phyloP scores from a whole-genome alignment of 2,888 invertebrate genomes.

The Hartigia nigra region DNA sequence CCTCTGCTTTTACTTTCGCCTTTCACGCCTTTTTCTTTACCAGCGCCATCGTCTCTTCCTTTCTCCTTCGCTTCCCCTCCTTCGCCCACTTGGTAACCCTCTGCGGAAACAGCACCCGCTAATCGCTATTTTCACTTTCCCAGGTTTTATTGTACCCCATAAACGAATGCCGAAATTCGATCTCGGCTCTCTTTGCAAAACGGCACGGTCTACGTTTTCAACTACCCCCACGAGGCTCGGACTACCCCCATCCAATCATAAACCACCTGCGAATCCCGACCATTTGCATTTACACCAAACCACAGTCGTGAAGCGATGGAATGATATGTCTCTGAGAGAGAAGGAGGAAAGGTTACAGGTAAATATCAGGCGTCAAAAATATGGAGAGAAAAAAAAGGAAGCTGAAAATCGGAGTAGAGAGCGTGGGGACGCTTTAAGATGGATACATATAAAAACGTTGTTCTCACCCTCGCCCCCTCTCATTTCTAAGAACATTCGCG shows the following conservation, averaged over 20 bases:
- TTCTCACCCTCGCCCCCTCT: not conserved
- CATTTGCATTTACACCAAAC: not conserved
- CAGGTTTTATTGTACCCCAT: not conserved
- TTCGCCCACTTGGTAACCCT: slow-evolving; percentile 17
- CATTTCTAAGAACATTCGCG: not conserved
- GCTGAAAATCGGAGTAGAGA: not conserved
- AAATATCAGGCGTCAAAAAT: not conserved
- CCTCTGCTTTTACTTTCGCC: not conserved
- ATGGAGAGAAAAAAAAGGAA: not conserved
- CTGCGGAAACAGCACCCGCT: slow-evolving; percentile 17
- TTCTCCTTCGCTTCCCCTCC: slow-evolving; percentile 14
- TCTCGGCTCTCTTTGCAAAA: not conserved
- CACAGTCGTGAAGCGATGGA: not conserved
- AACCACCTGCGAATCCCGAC: not conserved
- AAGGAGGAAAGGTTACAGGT: not conserved
- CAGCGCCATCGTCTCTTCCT: slow-evolving; percentile 12
- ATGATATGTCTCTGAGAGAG: not conserved
- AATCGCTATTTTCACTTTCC: slow-evolving; percentile 28
- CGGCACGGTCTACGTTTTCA: not conserved
- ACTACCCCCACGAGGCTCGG: not conserved
- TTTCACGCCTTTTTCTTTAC: not conserved
- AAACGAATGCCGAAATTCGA: not conserved
- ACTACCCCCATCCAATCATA: not conserved
- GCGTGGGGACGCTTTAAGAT: not conserved
- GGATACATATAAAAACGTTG: not conserved